Base-by-base conservation (phyloP, 2,797 vertebrate species). In the Orientallactaga sibirica region DNA sequence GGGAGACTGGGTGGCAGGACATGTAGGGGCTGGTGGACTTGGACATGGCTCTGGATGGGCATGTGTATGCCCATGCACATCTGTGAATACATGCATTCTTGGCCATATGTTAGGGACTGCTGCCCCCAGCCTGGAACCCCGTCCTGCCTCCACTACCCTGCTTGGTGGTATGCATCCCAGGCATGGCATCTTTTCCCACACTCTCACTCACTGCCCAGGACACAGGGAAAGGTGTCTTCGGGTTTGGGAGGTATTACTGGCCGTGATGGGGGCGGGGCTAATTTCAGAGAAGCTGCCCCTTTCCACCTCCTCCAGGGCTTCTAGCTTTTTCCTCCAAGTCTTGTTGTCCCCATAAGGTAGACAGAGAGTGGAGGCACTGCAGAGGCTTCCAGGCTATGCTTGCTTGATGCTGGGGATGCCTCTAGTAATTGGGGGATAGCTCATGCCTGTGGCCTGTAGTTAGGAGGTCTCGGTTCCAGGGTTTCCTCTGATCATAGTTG, bases 301-400 rank as follows among this genome's bases (percentile, higher is more conserved):
- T 2, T 24, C 3, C 10, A 29, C 37, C 82, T 29, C 41, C 33
- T 66, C 14, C 4, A 0, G 3, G 12, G 10, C 14, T 0, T 2
- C 29, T 70, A 33, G 70, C 27, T 14, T n/a, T n/a, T 19, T 9
- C 71, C 29, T 48, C 62, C 18, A 20, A 37, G 55, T 19, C 61
- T 16, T 2, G 11, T 88, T 37, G 73, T 52, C 58, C 74, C 64
- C 41, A 22, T 41, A 20, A 27, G 48, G 64, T 20, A 41, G 75
- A 41, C 66, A 41, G 29, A 4, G 29, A 11, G 43, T 7, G 6
- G 19, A 48, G 75, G n/a, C 1, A 1, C 12, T 2, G 8, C 0
- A 22, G 43, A 19, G n/a, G 5, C 37, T 66, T 68, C 62, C 18
- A 29, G 48, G 19, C 37, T 0, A 62, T 22, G 58, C 37, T 3